phyloP scores from a whole-genome alignment of 2,113 vertebrate species.

The Mobula birostris region DNA sequence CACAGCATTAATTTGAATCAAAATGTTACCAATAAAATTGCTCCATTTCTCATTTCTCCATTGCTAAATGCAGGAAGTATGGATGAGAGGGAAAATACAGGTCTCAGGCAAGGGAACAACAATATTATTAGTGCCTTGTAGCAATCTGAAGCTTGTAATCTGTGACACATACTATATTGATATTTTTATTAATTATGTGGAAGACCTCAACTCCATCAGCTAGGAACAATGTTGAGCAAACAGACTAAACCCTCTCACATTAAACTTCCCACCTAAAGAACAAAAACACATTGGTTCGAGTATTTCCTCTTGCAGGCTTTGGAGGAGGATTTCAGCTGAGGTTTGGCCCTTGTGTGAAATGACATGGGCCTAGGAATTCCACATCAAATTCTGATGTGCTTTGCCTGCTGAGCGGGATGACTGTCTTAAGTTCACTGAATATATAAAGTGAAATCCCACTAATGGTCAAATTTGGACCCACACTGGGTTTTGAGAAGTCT shows the following conservation, averaged over 20 bases:
- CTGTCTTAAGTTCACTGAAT: background rate
- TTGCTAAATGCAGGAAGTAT: background rate
- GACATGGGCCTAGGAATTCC: background rate
- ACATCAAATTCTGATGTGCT: background rate
- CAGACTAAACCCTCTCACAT: background rate
- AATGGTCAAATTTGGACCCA: background rate
- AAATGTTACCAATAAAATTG: constrained; percentile 24
- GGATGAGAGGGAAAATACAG: background rate
- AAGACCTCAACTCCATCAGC: background rate
- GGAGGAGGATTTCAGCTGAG: background rate
- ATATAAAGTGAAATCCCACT: background rate
- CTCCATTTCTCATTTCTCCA: background rate
- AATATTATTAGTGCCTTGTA: background rate
- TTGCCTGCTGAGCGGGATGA: background rate
- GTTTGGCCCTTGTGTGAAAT: background rate
- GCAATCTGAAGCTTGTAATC: background rate
- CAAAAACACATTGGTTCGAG: background rate
- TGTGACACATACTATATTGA: background rate
- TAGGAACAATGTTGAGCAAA: background rate
- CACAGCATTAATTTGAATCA: constrained; percentile 27
- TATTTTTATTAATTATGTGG: background rate
- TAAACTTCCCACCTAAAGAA: background rate
- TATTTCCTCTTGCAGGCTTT: background rate
- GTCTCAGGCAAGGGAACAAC: background rate
- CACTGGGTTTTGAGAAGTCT: background rate